Base-by-base conservation (phyloP, 2,888 invertebrate genomes). In the Stegophylla sp. region DNA sequence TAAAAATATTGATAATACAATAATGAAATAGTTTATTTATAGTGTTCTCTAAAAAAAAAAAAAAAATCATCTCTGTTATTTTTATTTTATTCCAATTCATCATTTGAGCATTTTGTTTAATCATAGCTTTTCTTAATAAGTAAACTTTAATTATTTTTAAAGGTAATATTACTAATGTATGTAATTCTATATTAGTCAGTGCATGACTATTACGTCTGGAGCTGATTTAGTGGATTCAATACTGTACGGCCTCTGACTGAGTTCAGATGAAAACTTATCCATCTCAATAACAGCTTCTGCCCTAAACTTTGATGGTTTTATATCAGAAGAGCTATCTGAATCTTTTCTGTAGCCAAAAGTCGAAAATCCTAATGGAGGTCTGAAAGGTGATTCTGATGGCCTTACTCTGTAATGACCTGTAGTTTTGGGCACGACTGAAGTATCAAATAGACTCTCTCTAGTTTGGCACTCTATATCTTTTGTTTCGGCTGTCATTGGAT, bases 141-240 rank as follows among this genome's bases (percentile, higher is more conserved):
- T 17, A 53, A 41, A 56, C 34, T 41, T 75, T 34, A 61, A 63
- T 13, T 73, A 61, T 34, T 34, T 34, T 4, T 74, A 73, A 23
- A 20, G 61, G 12, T 74, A 48, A 61, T 61, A 51, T 20, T 74
- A 34, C 23, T 64, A 64, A 28, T 61, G 45, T 74, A 53, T 26
- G 51, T 13, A 66, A 41, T 64, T 41, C 17, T 85, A 85, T 87
- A 88, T 87, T 85, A 90, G 91, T 92, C 91, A 92, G 90, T 92
- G 92, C 83, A 92, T 92, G 85, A 94, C 94, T 86, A 95, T 94
- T 85, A 95, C 95, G 87, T 95, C 95, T 71, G 95, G 95, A 1
- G 95, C 95, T 81, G 95, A 94, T 85, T 94, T 93, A 82, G 94
- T 94, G 81, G 94, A 94, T 86, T 94, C 92, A 82, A 91, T 91